Conservation (phyloP, 2,888 invertebrate genomes). For the Apodemia mormo region DNA sequence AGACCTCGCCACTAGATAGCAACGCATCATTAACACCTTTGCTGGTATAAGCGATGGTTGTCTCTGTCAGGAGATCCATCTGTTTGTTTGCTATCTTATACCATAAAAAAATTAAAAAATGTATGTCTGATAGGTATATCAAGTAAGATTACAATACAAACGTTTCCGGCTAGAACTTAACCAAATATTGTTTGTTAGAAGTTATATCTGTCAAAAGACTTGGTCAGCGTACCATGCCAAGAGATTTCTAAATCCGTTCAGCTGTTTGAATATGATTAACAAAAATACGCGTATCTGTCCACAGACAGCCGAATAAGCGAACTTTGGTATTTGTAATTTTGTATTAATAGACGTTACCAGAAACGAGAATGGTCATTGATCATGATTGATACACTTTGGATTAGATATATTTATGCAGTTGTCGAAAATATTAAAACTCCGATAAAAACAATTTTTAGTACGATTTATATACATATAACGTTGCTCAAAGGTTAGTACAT, state of each 20-base stretch:
- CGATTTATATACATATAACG: background rate
- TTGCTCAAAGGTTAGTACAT: background rate
- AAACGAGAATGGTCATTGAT: constrained; percentile 2
- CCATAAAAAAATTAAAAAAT: too few species aligned
- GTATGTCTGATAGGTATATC: too few species aligned
- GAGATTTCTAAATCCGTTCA: constrained; percentile 12
- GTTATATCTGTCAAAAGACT: background rate
- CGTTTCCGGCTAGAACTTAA: background rate
- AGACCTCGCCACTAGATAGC: too few species aligned
- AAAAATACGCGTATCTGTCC: constrained; percentile 12
- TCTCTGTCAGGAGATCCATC: too few species aligned
- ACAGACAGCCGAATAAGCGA: constrained; percentile 7
- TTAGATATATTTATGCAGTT: background rate
- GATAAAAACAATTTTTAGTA: background rate
- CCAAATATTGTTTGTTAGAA: background rate
- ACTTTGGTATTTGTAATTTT: constrained; percentile 15
- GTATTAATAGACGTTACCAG: constrained; percentile 4
- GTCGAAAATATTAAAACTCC: background rate
- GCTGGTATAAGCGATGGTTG: too few species aligned
- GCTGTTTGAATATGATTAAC: constrained; percentile 13
- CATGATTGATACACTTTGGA: background rate
- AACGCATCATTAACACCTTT: too few species aligned
- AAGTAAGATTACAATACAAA: too few species aligned
- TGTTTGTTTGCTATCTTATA: too few species aligned
- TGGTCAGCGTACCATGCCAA: constrained; percentile 16